A percentile compares a stretch with the other conserved stretches of the same genome.
These are phyloP conservation scores for Sardinella longiceps DNA, from an alignment of 2,797 vertebrate genomes.

Conservation along the genomic window DNA sequence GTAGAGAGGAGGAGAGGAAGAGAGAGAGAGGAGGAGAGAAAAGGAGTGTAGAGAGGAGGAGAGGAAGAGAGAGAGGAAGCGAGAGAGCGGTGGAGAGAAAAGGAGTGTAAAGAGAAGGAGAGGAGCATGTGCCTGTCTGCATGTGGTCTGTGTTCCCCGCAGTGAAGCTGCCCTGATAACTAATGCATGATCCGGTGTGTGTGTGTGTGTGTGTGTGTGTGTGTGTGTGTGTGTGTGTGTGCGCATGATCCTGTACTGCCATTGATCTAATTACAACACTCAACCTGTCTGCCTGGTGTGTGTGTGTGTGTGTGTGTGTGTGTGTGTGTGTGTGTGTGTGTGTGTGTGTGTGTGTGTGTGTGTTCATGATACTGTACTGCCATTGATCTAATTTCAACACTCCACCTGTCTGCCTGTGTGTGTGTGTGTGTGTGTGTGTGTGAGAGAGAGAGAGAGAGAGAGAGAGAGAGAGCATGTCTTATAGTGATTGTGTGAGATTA, in stretches of 20 bases:
- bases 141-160: not conserved
- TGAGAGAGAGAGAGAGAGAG: not conserved
- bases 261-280: no score
- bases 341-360: conserved; percentile 27
- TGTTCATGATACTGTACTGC: not conserved
- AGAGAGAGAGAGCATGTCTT: no score
- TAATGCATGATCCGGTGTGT: not conserved
- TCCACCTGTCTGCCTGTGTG: not conserved
- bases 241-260: no score
- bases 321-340: conserved; percentile 11
- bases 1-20: no score
- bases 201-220: not conserved
- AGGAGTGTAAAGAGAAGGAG: no score
- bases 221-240: not conserved
- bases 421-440: not conserved
- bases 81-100: no score
- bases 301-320: no score
- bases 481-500: not conserved
- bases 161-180: no score
- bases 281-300: no score
- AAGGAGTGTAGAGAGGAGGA: no score
- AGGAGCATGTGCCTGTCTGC: not conserved
- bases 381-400: not conserved
- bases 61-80: no score
- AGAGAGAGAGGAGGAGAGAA: no score